Conservation (phyloP, 2,888 invertebrate genomes). For the Lordiphosa fenestrarum region DNA sequence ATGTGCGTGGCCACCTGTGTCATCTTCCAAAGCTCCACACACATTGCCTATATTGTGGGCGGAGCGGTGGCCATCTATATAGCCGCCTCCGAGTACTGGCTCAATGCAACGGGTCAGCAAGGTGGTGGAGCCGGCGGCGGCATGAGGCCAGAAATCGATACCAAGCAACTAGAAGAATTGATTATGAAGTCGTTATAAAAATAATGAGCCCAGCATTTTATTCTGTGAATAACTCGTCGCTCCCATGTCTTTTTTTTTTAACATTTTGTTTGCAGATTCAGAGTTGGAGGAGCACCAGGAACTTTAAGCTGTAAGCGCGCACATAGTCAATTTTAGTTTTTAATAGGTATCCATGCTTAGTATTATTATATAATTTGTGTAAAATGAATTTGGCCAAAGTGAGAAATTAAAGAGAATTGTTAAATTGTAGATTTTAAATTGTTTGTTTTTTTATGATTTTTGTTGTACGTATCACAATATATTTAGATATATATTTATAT, state of each 20-base stretch:
- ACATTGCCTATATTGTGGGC: conserved; percentile 89
- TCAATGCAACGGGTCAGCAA: conserved; percentile 68
- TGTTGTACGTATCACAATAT: conserved; percentile 27
- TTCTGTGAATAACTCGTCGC: conserved; percentile 74
- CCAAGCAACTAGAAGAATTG: conserved; percentile 79
- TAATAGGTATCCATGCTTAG: conserved; percentile 15
- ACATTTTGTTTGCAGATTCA: too few species aligned
- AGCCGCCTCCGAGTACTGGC: conserved; percentile 91
- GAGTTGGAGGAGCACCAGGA: conserved; percentile 21
- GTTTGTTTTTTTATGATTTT: background rate
- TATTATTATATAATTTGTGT: conserved; percentile 15
- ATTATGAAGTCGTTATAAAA: conserved; percentile 78
- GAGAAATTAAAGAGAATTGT: conserved; percentile 1
- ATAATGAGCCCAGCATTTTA: conserved; percentile 49
- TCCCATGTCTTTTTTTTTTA: conserved; percentile 28
- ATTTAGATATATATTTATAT: conserved; percentile 14
- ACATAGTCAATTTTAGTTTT: conserved; percentile 42
- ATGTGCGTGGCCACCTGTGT: conserved; percentile 92
- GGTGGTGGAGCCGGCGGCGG: conserved; percentile 37
- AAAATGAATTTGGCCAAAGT: conserved; percentile 28
- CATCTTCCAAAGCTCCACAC: conserved; percentile 89
- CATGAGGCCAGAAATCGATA: conserved; percentile 76
- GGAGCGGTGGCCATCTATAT: conserved; percentile 91
- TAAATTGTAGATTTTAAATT: conserved; percentile 4
- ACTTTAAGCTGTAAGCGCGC: conserved; percentile 22